Evolutionary conservation across 1,140 invertebrate species (phyloP).

Genomic region (Dendrolimus kikuchii): DNA sequence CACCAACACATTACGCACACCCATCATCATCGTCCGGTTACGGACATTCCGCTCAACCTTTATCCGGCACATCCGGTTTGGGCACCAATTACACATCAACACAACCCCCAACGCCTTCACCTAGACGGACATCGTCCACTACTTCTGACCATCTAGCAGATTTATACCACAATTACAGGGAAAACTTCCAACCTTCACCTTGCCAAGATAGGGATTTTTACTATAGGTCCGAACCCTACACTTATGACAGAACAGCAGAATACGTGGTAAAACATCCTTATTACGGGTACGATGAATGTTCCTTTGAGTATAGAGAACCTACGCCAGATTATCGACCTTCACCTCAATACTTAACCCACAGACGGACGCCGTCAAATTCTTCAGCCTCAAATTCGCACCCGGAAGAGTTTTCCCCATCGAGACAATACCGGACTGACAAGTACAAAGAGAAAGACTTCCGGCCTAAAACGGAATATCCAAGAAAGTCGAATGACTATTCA

Average conservation of each 20-base stretch:
- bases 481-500: slow-evolving; percentile 62
- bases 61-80: slow-evolving; percentile 59
- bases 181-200: slow-evolving; percentile 50
- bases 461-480: slow-evolving; percentile 63
- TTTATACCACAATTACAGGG: slow-evolving; percentile 56
- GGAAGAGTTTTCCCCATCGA: slow-evolving; percentile 50
- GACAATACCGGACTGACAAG: slow-evolving; percentile 42
- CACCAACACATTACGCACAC: slow-evolving; percentile 78
- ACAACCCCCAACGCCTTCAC: slow-evolving; percentile 79
- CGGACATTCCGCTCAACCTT: slow-evolving; percentile 49
- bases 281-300: slow-evolving; percentile 51
- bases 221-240: slow-evolving; percentile 61
- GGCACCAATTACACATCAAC: slow-evolving; percentile 68
- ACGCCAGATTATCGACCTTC: slow-evolving; percentile 37
- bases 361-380: slow-evolving; percentile 47
- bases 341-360: slow-evolving; percentile 30
- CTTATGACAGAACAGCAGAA: slow-evolving; percentile 50
- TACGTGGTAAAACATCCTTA: slow-evolving; percentile 56
- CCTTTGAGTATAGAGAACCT: slow-evolving; percentile 47
- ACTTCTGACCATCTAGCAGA: slow-evolving; percentile 48
- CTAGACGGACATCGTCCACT: slow-evolving; percentile 60
- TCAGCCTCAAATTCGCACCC: slow-evolving; percentile 48
- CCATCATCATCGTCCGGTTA: slow-evolving; percentile 61
- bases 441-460: slow-evolving; percentile 51
- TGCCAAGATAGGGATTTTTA: slow-evolving; percentile 75